Evolutionary conservation across 2,113 vertebrate genomes (phyloP).

Genomic region (Meriones unguiculatus): DNA sequence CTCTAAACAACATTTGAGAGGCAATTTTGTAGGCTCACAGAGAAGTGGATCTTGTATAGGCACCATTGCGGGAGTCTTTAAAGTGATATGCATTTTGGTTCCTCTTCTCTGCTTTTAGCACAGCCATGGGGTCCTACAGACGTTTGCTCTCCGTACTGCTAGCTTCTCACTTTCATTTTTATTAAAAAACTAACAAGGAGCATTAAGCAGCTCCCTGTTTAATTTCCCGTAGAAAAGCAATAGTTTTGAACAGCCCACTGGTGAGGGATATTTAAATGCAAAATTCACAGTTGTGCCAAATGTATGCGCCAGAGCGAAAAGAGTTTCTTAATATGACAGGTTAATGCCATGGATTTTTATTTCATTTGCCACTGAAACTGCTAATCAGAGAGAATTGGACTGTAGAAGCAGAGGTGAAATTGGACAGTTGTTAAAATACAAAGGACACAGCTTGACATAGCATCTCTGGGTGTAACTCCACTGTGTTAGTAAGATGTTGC

Average conservation of each 20-base stretch:
- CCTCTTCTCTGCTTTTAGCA: constrained; percentile 76
- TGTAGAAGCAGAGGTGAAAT: constrained; percentile 28
- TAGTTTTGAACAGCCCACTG: constrained; percentile 76
- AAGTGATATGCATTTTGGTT: constrained; percentile 76
- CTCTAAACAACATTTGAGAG: constrained; percentile 80
- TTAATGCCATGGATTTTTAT: constrained; percentile 72
- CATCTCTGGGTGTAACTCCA: constrained; percentile 11
- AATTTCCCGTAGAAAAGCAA: constrained; percentile 82
- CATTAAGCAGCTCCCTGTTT: constrained; percentile 82
- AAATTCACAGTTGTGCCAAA: constrained; percentile 77
- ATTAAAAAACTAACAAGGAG: constrained; percentile 83
- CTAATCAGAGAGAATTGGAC: constrained; percentile 66
- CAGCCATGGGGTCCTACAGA: constrained; percentile 64
- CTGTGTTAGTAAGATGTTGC: neutral
- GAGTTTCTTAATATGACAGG: constrained; percentile 70
- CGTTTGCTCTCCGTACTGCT: constrained; percentile 72
- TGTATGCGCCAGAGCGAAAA: constrained; percentile 66
- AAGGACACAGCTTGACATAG: constrained; percentile 44
- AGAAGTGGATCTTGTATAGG: constrained; percentile 60
- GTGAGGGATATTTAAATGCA: constrained; percentile 78
- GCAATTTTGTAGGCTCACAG: constrained; percentile 72
- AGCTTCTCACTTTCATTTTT: constrained; percentile 76
- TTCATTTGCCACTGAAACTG: constrained; percentile 71
- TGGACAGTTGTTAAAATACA: constrained; percentile 8
- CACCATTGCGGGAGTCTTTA: constrained; percentile 64